A percentile compares a stretch with the other conserved stretches of the same genome.
Evolutionary conservation across 2,797 vertebrate species (phyloP).

Genomic region (Cichlasoma orientale): DNA sequence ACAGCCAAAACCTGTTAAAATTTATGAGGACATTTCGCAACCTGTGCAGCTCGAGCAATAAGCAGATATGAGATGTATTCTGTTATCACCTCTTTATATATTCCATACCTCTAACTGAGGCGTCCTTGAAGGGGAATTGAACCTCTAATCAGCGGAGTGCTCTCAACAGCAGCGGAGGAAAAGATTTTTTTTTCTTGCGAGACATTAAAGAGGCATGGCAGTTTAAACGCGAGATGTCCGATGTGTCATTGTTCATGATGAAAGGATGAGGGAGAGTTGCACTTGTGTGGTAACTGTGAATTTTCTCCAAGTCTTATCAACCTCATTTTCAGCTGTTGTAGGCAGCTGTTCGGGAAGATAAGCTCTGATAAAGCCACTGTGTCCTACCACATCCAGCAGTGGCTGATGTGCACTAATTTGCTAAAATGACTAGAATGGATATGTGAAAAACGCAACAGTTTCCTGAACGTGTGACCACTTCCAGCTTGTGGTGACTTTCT

Average conservation of each 20-base stretch:
- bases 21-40: background rate
- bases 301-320: background rate
- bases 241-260: background rate
- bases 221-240: background rate
- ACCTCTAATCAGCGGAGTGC: conserved; percentile 4
- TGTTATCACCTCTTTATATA: background rate
- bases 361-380: background rate
- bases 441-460: background rate
- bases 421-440: background rate
- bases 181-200: background rate
- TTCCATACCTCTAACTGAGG: background rate
- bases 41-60: background rate
- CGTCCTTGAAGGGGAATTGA: background rate
- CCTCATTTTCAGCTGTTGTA: background rate
- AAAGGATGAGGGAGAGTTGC: conserved; percentile 5
- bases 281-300: background rate
- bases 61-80: background rate
- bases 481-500: no score
- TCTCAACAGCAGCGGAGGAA: background rate
- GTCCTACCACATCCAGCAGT: background rate
- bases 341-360: no score
- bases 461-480: no score
- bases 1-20: background rate
- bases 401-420: background rate
- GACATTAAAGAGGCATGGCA: background rate